These are phyloP conservation scores for Megalopta genalis DNA, from an alignment of 1,140 invertebrate genomes.

Conservation along the genomic window DNA sequence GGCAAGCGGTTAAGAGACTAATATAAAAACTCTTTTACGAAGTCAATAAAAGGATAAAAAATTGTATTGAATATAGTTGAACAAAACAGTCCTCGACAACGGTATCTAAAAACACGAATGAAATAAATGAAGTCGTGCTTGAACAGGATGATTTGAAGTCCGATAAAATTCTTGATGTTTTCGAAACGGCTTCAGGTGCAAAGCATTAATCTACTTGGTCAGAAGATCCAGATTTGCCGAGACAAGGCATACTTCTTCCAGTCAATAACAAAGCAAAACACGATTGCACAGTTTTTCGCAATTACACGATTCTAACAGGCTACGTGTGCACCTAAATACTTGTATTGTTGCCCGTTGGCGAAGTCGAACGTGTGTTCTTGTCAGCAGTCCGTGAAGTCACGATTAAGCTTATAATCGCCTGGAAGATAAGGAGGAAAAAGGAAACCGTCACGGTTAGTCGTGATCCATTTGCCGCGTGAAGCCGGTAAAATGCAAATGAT, in stretches of 20 bases:
- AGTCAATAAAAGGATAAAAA: too few species aligned
- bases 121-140: too few species aligned
- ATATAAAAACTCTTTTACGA: too few species aligned
- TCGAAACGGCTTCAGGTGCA: too few species aligned
- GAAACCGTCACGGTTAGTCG: slow-evolving; percentile 24
- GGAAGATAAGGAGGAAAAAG: neutral
- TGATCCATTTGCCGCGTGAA: slow-evolving; percentile 11
- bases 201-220: too few species aligned
- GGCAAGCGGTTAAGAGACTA: too few species aligned
- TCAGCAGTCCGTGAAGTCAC: slow-evolving; percentile 1
- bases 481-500: slow-evolving; percentile 17
- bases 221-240: neutral
- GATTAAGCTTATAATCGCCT: slow-evolving; percentile 27
- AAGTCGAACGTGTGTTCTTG: neutral
- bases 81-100: too few species aligned
- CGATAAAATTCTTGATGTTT: too few species aligned
- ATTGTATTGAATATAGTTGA: too few species aligned
- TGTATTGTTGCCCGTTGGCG: neutral
- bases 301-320: slow-evolving; percentile 22
- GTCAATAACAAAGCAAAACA: slow-evolving; percentile 15
- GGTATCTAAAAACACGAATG: too few species aligned
- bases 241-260: neutral
- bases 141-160: too few species aligned
- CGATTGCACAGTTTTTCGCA: slow-evolving; percentile 14
- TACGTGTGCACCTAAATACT: neutral